Base-by-base conservation (phyloP, 2,888 invertebrate species). In the Lottia gigantea region DNA sequence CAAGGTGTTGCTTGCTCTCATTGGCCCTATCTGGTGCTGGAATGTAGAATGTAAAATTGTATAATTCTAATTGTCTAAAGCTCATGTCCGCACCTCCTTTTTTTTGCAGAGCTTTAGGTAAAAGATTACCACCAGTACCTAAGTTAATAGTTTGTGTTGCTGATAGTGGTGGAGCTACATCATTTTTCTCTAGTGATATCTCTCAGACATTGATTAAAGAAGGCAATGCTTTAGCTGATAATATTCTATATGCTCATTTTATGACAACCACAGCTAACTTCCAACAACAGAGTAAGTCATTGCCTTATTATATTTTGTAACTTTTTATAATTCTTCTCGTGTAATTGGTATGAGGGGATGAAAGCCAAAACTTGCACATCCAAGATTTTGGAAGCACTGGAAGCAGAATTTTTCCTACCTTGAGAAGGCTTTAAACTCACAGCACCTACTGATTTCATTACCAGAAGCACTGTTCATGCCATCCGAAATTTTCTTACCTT, bases 81-180 rank as follows among this genome's bases (percentile, higher is more conserved):
- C 31, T 31, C 31, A 31, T 31, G 2, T 64, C 31, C 2, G n/a
- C n/a, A 4, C 6, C 31, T 31, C 3, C 6, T 81, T 70, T 67
- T 70, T 63, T 74, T 89, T 89, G 0, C 88, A 96, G 96, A 87
- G 95, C 96, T 68, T 96, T 96, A 90, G 95, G 95, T 23, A 94
- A 94, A 91, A 95, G 95, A 91, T 95, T 96, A 89, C 94, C 95
- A 78, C 61, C 74, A 72, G 94, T 96, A 80, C 97, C 97, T 67
- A 95, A 96, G 90, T 93, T 97, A 89, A 95, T 97, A 46, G 94
- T 97, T 78, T 95, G 96, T 8, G 95, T 97, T 84, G 94, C 94
- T 66, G 89, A 89, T 73, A 85, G 85, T 66, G 94, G 95, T 49
- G 95, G 95, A 2, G 94, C 93, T 86, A 94, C 96, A 14, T 95